Conservation (phyloP, 2,888 invertebrate genomes). For the Lutraria lutraria region DNA sequence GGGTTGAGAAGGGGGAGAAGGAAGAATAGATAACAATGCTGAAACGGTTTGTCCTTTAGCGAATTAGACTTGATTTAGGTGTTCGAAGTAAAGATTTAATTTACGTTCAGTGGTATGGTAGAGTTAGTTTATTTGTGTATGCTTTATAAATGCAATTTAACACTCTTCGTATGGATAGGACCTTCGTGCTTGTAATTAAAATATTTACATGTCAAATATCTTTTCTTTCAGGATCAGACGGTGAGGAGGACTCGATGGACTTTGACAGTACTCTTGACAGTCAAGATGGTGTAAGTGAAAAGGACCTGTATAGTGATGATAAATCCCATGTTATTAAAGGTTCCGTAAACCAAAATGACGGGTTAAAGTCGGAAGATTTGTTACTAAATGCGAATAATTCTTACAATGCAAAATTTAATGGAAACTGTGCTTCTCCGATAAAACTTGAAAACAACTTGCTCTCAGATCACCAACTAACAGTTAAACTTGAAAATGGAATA, state of each 20-base stretch:
- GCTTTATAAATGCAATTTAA: too few relatives aligned
- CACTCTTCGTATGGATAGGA: too few relatives aligned
- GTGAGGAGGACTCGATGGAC: slow-evolving; percentile 67
- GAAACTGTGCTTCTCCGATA: slow-evolving; percentile 61
- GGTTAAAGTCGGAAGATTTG: slow-evolving; percentile 37
- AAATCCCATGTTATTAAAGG: slow-evolving; percentile 54
- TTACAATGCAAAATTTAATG: slow-evolving; percentile 51
- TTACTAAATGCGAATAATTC: slow-evolving; percentile 42
- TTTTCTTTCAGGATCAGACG: slow-evolving; percentile 62
- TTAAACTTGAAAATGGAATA: slow-evolving; percentile 61
- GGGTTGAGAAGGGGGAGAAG: too few relatives aligned
- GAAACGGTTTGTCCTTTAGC: too few relatives aligned
- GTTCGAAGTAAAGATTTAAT: too few relatives aligned
- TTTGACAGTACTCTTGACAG: slow-evolving; percentile 66
- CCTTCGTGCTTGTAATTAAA: too few relatives aligned
- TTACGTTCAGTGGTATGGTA: too few relatives aligned
- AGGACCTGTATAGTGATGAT: slow-evolving; percentile 63
- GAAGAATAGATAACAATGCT: too few relatives aligned
- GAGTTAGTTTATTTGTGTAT: too few relatives aligned
- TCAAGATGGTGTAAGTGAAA: slow-evolving; percentile 59
- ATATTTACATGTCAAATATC: too few relatives aligned
- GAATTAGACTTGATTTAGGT: too few relatives aligned
- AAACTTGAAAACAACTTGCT: slow-evolving; percentile 58
- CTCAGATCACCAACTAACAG: slow-evolving; percentile 50
- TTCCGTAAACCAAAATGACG: slow-evolving; percentile 50